phyloP scores from a whole-genome alignment of 64 coral and sea anemone genomes.

The Stylophora pistillata region DNA sequence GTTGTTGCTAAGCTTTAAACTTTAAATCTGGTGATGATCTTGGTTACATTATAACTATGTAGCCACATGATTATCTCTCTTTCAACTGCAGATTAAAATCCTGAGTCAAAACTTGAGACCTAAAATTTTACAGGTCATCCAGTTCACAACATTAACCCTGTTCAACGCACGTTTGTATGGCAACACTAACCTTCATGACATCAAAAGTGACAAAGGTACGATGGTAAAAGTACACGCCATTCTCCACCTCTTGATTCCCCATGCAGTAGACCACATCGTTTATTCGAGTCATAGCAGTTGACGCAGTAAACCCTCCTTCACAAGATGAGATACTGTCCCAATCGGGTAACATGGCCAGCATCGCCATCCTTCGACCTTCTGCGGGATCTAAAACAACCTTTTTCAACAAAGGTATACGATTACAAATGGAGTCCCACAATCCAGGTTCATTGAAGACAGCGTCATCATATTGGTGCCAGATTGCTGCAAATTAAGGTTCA shows the following conservation, averaged over 20 bases:
- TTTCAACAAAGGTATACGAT: neutral
- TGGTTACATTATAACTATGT: no score
- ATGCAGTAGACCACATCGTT: slow-evolving; percentile 27
- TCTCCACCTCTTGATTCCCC: slow-evolving; percentile 10
- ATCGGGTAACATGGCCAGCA: slow-evolving; percentile 38
- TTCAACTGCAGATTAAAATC: no score
- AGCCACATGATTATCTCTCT: no score
- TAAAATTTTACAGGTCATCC: no score
- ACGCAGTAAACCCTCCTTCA: neutral
- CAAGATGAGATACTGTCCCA: neutral
- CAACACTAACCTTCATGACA: neutral
- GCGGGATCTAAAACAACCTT: slow-evolving; percentile 9
- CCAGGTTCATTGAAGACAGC: slow-evolving; percentile 29
- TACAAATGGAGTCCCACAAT: neutral
- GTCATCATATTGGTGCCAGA: slow-evolving; percentile 60
- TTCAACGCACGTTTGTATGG: no score
- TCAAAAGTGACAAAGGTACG: neutral
- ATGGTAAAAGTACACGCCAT: neutral
- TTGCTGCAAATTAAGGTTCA: no score
- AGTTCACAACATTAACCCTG: no score
- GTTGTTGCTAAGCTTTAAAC: no score
- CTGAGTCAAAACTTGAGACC: no score
- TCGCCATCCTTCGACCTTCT: slow-evolving; percentile 35
- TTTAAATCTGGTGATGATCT: no score
- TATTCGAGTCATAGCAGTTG: neutral